Base-by-base conservation (phyloP, 2,888 invertebrate species). In the Tetheella fluctuosa region DNA sequence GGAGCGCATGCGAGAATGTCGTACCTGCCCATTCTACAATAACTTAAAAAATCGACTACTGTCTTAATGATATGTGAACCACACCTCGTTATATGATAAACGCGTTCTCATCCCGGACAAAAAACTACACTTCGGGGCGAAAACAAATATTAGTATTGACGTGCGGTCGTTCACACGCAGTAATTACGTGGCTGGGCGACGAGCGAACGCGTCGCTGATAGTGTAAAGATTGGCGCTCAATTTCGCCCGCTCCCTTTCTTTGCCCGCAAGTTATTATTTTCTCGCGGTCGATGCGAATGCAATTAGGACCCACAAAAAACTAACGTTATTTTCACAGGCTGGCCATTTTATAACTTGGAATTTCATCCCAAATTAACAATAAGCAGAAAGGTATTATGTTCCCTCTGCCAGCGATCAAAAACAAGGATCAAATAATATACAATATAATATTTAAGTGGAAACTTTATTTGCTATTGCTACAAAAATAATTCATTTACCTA, bases 61-160 rank as follows among this genome's bases (percentile, higher is more conserved):
- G 79, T 75, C 82, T 81, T 89, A 86, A 90, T 89, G 86, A 85
- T 81, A 82, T 60, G 69, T 66, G 75, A 73, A 75, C 76, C 79
- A 79, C 80, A 80, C 83, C 84, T 86, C 80, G 85, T 85, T 87
- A 84, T 76, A 70, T 73, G 80, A 82, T 83, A 85, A 85, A 84
- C 77, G 81, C 70, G n/a, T n/a, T 80, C 66, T 68, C 77, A 72
- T 76, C 73, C 74, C 68, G 69, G 71, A 70, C 75, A 80, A 81
- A 80, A 79, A 37, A 79, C 77, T 73, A 69, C 76, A 81, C 82
- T 86, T 71, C 77, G 76, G 83, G 84, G 86, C 85, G 85, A 87
- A 90, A 90, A 89, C 90, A 90, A 91, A 91, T 89, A 91, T 90
- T 90, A 85, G 89, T 83, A 87, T 86, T 88, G 84, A 80, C 79